These are phyloP conservation scores for Aplidium turbinatum DNA, from an alignment of 23 tunicate species.

Conservation along the genomic window DNA sequence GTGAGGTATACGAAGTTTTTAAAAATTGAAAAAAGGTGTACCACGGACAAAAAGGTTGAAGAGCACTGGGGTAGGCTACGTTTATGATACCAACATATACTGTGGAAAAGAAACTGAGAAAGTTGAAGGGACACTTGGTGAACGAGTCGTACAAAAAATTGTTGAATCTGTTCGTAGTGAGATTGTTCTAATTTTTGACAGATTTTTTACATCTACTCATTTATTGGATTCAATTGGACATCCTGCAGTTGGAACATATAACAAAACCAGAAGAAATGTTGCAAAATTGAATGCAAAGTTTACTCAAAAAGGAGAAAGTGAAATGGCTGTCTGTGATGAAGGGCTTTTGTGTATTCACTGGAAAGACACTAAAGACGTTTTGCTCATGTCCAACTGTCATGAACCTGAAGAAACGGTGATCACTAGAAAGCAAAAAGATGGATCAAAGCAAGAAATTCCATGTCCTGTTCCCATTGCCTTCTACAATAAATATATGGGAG, in stretches of 20 bases:
- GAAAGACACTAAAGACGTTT: constrained; percentile 3
- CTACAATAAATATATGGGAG: constrained; percentile 1
- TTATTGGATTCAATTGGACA: not conserved
- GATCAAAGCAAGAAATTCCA: not conserved
- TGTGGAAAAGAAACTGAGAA: constrained; percentile 4
- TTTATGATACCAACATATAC: not conserved
- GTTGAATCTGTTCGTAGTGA: not conserved
- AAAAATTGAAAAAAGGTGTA: too few species aligned
- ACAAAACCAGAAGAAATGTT: constrained; percentile 1
- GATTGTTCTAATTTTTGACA: not conserved
- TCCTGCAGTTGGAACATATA: constrained; percentile 7
- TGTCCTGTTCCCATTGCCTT: too few species aligned
- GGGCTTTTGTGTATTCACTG: constrained; percentile 1
- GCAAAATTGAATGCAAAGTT: constrained; percentile 4
- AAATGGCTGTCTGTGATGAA: not conserved
- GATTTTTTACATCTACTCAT: constrained; percentile 1
- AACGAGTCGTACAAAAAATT: not conserved
- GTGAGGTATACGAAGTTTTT: too few species aligned
- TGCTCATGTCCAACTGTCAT: not conserved
- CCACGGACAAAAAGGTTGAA: too few species aligned
- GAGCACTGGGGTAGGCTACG: too few species aligned
- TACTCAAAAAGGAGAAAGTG: constrained; percentile 2
- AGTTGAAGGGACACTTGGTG: not conserved
- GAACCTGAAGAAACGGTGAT: not conserved
- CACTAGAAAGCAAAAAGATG: not conserved